phyloP scores from a whole-genome alignment of 2,888 invertebrate genomes.

The Peribatodes rhomboidaria region DNA sequence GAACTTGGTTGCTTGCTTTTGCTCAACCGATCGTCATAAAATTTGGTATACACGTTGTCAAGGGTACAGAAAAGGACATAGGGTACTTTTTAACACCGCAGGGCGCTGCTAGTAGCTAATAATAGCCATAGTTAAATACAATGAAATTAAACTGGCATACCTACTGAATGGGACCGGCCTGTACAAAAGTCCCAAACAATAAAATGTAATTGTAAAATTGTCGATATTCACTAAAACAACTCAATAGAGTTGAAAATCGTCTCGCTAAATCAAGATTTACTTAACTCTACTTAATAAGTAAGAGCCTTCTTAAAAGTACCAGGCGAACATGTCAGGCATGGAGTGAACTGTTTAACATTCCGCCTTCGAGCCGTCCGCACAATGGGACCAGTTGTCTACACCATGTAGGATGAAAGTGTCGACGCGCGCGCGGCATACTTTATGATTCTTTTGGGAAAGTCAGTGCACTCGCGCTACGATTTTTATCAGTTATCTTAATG shows the following conservation, averaged over 20 bases:
- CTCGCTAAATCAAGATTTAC: constrained; percentile 6
- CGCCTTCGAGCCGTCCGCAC: constrained; percentile 38
- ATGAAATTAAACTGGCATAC: too few species aligned
- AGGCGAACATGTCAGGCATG: constrained; percentile 38
- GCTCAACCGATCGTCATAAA: too few species aligned
- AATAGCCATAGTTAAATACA: too few species aligned
- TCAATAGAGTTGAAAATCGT: background rate
- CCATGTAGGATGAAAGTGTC: constrained; percentile 45
- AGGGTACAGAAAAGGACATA: too few species aligned
- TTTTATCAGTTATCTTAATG: constrained; percentile 42
- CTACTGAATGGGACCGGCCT: too few species aligned
- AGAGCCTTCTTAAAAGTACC: constrained; percentile 23
- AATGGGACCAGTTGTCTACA: constrained; percentile 43
- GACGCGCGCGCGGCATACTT: constrained; percentile 41
- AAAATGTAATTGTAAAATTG: too few species aligned
- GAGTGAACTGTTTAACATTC: constrained; percentile 48
- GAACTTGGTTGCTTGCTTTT: too few species aligned
- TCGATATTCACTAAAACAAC: too few species aligned
- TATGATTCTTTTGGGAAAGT: constrained; percentile 42
- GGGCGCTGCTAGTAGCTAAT: too few species aligned
- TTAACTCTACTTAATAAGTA: constrained; percentile 29
- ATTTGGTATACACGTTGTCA: too few species aligned
- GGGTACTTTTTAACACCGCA: too few species aligned
- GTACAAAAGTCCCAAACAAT: too few species aligned
- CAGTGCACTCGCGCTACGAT: constrained; percentile 33